These are phyloP conservation scores for Holothuria leucospilota DNA, from an alignment of 53 echinoderm and acorn worm species.

Conservation along the genomic window DNA sequence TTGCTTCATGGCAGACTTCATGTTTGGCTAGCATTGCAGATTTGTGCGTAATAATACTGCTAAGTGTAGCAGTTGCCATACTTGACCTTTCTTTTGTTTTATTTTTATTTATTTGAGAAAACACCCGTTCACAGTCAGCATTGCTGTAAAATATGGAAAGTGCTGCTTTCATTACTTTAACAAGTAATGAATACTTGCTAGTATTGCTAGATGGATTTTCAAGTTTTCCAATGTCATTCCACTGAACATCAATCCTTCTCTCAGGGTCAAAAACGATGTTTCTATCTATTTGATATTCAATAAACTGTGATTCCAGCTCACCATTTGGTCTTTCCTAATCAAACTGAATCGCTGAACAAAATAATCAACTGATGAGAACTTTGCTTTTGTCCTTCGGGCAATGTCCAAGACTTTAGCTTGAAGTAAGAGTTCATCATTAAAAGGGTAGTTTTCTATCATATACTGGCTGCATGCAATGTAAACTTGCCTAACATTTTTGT, in stretches of 20 bases:
- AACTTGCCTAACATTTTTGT: constrained; percentile 41
- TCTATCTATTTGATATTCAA: constrained; percentile 53
- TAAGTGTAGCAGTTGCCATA: constrained; percentile 30
- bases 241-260: constrained; percentile 40
- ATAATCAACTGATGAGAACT: constrained; percentile 56
- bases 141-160: constrained; percentile 31
- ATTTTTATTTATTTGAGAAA: constrained; percentile 27
- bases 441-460: constrained; percentile 61
- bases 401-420: constrained; percentile 56
- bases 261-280: constrained; percentile 31
- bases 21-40: constrained; percentile 29
- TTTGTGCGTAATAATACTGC: constrained; percentile 37
- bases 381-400: constrained; percentile 26
- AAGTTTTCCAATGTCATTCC: constrained; percentile 39
- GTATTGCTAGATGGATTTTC: too few relatives aligned
- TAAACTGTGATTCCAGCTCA: constrained; percentile 52
- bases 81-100: constrained; percentile 40
- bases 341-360: constrained; percentile 54
- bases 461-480: constrained; percentile 40
- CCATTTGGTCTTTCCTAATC: constrained; percentile 50
- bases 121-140: constrained; percentile 52
- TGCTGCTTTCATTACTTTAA: constrained; percentile 36
- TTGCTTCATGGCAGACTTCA: not conserved
- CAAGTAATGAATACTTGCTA: constrained; percentile 43
- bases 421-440: constrained; percentile 51